Evolutionary conservation across 2,113 vertebrate genomes (phyloP), one percentile per base, ranked within the genome.

Genomic region (Struthidea cinerea): DNA sequence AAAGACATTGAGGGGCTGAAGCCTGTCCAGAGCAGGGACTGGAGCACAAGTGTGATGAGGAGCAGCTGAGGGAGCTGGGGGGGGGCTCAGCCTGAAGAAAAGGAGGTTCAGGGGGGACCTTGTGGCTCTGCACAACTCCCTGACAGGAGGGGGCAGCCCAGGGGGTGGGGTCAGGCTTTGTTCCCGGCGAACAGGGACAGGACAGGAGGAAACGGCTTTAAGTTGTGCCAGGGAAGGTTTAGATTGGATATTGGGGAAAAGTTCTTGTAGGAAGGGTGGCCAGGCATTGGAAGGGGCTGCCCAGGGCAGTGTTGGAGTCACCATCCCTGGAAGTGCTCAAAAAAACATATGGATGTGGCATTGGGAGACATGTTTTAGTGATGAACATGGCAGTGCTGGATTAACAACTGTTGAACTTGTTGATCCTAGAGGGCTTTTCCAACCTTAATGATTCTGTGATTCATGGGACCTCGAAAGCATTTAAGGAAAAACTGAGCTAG

Each of bases 161-260:
- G n/a, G n/a, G 0, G 21, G 26, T 7, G 13, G 18, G 10, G 11
- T 55, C 1, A 0, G 53, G 30, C 53, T 61, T 4, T 76, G 24
- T 61, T 89, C 9, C 6, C 28, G 32, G 47, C 39, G 24, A 22
- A 22, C n/a, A 41, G n/a, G 61, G 41, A 41, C 14, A 24, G 37
- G 23, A 14, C 0, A 3, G 3, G 27, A 60, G 39, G 39, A 3
- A 60, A 32, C 0, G 0, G 8, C 41, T 16, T 55, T 9, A 13
- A 1, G n/a, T 4, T 76, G 60, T 7, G 32, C 30, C 26, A 23
- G n/a, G 2, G 6, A 7, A 69, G 21, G 17, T 42, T 61, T 61
- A 55, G 30, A 9, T 42, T 35, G 47, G 30, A 23, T 61, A 14
- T 22, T 22, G 18, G 47, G 35, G 3, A 23, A 39, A 61, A 23